phyloP scores from a whole-genome alignment of 2,797 vertebrate genomes.

The Sebastes kiyomatsui region DNA sequence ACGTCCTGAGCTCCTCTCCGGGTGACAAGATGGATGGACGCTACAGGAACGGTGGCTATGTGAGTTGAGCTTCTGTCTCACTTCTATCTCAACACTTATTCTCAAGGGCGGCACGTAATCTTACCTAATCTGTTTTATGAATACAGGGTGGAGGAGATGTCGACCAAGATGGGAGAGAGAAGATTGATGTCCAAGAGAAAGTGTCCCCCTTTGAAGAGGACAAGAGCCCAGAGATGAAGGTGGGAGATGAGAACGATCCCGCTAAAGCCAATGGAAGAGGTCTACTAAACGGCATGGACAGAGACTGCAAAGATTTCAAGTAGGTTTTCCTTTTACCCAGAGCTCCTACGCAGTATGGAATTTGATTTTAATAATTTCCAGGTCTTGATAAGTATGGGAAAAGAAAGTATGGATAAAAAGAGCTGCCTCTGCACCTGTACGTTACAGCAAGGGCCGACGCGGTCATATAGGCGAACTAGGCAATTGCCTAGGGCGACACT shows the following conservation, averaged over 20 bases:
- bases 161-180: slow-evolving; percentile 94
- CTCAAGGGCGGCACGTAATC: not conserved
- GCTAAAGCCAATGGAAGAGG: slow-evolving; percentile 94
- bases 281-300: slow-evolving; percentile 97
- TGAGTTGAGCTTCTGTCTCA: slow-evolving; percentile 76
- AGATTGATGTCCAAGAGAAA: slow-evolving; percentile 92
- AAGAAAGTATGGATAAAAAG: too few relatives aligned
- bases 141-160: slow-evolving; percentile 91
- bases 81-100: not conserved
- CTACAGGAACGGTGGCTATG: slow-evolving; percentile 97
- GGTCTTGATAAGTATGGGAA: too few relatives aligned
- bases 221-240: slow-evolving; percentile 94
- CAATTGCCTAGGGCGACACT: too few relatives aligned
- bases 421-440: too few relatives aligned
- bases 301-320: slow-evolving; percentile 99
- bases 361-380: too few relatives aligned
- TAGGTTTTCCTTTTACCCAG: slow-evolving; percentile 74
- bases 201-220: slow-evolving; percentile 95
- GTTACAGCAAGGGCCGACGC: too few relatives aligned
- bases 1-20: slow-evolving; percentile 97
- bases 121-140: not conserved
- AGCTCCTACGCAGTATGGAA: too few relatives aligned
- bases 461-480: too few relatives aligned
- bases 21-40: slow-evolving; percentile 97
- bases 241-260: slow-evolving; percentile 90